These are phyloP conservation scores for Drosophila koepferae DNA, from an alignment of 2,888 invertebrate genomes.

Conservation along the genomic window DNA sequence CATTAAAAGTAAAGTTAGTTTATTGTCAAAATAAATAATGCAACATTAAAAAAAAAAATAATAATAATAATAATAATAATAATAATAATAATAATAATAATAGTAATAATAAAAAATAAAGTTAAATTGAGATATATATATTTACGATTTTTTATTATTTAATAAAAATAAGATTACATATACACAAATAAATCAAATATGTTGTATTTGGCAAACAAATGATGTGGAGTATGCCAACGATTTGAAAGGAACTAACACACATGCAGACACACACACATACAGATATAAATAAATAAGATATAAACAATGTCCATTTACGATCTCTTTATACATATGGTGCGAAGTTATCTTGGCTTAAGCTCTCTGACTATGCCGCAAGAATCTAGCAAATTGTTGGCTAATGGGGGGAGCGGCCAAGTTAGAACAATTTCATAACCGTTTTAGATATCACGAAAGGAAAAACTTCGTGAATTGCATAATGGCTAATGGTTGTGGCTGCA, in stretches of 20 bases:
- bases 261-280: neutral
- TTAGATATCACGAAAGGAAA: neutral
- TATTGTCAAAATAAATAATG: neutral
- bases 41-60: too few relatives aligned
- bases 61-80: too few relatives aligned
- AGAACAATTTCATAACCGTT: slow-evolving; percentile 23
- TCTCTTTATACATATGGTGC: neutral
- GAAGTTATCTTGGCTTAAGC: neutral
- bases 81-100: too few relatives aligned
- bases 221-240: neutral
- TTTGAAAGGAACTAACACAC: neutral
- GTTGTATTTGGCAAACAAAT: neutral
- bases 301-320: too few relatives aligned
- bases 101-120: neutral
- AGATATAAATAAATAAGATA: neutral
- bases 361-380: neutral
- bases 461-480: slow-evolving; percentile 34
- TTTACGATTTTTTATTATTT: too few relatives aligned
- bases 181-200: neutral
- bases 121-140: too few relatives aligned
- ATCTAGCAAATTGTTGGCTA: neutral
- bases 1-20: neutral
- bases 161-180: neutral
- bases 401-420: slow-evolving; percentile 11
- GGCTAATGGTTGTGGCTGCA: slow-evolving; percentile 27